Evolutionary conservation across 2,888 invertebrate genomes (phyloP), one percentile per base, ranked within the genome.

Genomic region (Timandra comae): DNA sequence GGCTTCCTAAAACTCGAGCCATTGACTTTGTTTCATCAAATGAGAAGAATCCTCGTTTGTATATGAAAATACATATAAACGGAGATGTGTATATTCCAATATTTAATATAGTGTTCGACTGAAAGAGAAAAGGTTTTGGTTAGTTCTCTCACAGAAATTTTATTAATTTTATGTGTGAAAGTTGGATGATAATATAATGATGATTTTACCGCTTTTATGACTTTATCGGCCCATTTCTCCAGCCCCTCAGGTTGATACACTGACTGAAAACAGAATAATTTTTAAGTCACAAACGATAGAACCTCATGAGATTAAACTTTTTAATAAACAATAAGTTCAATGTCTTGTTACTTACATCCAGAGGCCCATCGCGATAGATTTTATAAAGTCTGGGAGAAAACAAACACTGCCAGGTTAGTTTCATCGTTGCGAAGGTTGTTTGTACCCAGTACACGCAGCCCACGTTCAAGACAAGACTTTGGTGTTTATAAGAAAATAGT

Each of bases 11-110:
- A 30, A 91, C 71, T 63, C 90, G 91, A 1, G 88, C 75, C 16
- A 93, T 56, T 0, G 86, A 40, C 12, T 42, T 51, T 2, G 52
- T 32, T 29, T 81, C 77, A 0, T 70, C 66, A 5, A 49, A 12
- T 0, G 62, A 49, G 21, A 64, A 63, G 30, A 67, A 63, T 0
- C 70, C 92, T 46, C 90, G 88, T 39, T 89, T 89, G 63, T 92
- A 91, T 25, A 93, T 75, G 49, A 91, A 90, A 56, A 90, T 88
- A n/a, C 89, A 88, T 38, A 94, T 78, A 30, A 94, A 74, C 2
- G 95, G 95, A 21, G 93, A 91, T 7, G 93, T 88, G 62, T 94
- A 94, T 12, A 91, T 68, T 6, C 91, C 87, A 33, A 94, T 82
- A 43, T 90, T 92, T 87, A 91, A 89, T 55, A 93, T 81, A 13